Evolutionary conservation across 2,113 vertebrate species (phyloP).

Genomic region (Callopanchax toddi): DNA sequence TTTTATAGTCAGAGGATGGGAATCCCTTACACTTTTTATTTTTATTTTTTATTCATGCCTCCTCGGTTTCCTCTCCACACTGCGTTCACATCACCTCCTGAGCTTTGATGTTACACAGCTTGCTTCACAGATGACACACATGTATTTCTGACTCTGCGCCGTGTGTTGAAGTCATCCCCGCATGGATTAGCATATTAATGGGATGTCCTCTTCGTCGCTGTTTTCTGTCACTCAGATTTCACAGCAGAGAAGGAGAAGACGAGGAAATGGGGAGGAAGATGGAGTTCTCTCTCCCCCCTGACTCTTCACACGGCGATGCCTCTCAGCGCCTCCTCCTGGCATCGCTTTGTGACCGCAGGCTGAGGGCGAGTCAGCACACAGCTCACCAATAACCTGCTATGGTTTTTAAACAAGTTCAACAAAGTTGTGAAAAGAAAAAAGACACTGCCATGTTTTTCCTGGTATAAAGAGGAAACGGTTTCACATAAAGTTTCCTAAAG

Average conservation of each 20-base stretch:
- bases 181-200: conserved; percentile 73
- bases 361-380: background rate
- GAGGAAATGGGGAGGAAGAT: conserved; percentile 14
- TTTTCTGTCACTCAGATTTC: conserved; percentile 61
- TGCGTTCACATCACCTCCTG: conserved; percentile 2
- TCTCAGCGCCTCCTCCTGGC: background rate
- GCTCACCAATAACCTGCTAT: too few relatives aligned
- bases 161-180: conserved; percentile 52
- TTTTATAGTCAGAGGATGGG: background rate
- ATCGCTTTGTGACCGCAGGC: background rate
- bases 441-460: too few relatives aligned
- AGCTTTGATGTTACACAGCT: conserved; percentile 36
- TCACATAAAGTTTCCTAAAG: too few relatives aligned
- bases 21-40: conserved; percentile 21
- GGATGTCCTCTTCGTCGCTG: conserved; percentile 63
- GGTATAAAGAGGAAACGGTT: too few relatives aligned
- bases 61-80: background rate
- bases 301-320: background rate
- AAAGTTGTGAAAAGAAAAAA: too few relatives aligned
- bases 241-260: conserved; percentile 24
- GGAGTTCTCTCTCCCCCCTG: background rate
- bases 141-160: conserved; percentile 47
- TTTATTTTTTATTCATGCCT: conserved; percentile 1
- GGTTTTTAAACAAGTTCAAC: too few relatives aligned
- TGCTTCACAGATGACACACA: conserved; percentile 34